Evolutionary conservation across 2,113 vertebrate genomes (phyloP).

Genomic region (Toxotes jaculatrix): DNA sequence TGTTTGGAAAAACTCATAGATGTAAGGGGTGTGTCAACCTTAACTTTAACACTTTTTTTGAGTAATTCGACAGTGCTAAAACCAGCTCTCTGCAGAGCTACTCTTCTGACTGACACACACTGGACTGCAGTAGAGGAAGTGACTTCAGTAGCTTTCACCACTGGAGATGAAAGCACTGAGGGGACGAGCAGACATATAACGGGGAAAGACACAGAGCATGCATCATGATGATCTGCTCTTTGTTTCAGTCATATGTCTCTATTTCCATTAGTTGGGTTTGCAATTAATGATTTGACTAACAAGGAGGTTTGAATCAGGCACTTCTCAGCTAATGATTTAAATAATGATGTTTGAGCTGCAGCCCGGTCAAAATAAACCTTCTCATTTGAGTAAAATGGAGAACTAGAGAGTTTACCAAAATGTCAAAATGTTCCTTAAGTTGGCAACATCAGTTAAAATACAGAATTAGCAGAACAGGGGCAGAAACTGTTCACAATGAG

Average conservation of each 20-base stretch:
- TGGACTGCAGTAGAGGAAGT: too few relatives aligned
- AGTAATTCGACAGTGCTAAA: background rate
- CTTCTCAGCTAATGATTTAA: background rate
- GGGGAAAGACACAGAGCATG: too few relatives aligned
- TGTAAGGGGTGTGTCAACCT: background rate
- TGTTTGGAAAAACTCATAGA: background rate
- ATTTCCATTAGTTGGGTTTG: background rate
- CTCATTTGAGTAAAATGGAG: background rate
- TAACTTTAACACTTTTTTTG: background rate
- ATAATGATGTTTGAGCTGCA: background rate
- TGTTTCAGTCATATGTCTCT: background rate
- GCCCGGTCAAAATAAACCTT: background rate
- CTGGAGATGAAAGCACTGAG: too few relatives aligned
- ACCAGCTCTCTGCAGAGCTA: background rate
- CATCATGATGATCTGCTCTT: too few relatives aligned
- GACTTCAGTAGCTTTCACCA: too few relatives aligned
- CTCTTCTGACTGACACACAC: too few relatives aligned
- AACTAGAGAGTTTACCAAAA: background rate
- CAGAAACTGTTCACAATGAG: conserved; percentile 57
- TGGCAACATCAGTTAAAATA: background rate
- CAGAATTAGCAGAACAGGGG: background rate
- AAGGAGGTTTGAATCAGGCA: background rate
- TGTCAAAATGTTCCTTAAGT: conserved; percentile 26
- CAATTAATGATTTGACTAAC: background rate
- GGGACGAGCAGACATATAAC: too few relatives aligned